These are phyloP conservation scores for Halocynthia roretzi DNA, from an alignment of 23 tunicate genomes.

Conservation along the genomic window DNA sequence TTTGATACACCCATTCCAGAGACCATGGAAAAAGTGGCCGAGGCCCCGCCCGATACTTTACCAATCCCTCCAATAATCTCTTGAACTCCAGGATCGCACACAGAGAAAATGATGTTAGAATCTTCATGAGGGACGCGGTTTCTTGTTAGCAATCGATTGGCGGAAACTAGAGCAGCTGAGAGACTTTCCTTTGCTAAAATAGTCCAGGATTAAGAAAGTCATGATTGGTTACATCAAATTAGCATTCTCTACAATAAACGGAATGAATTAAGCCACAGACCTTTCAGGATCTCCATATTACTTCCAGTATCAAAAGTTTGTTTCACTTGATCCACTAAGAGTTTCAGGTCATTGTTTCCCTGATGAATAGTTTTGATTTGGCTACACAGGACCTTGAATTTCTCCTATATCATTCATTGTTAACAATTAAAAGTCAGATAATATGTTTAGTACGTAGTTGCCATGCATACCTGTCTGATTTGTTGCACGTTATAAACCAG, in stretches of 20 bases:
- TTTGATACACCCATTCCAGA: not conserved
- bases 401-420: slow-evolving; percentile 20
- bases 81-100: slow-evolving; percentile 32
- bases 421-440: not conserved
- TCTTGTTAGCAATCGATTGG: slow-evolving; percentile 3
- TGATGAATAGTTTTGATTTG: slow-evolving; percentile 31
- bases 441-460: not conserved
- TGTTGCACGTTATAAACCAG: slow-evolving; percentile 54
- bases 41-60: slow-evolving; percentile 6
- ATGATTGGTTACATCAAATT: not conserved
- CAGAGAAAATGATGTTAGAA: slow-evolving; percentile 37
- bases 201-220: not conserved
- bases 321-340: slow-evolving; percentile 36
- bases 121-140: slow-evolving; percentile 45
- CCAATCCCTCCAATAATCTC: slow-evolving; percentile 12
- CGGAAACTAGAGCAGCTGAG: slow-evolving; percentile 9
- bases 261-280: not conserved
- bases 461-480: slow-evolving; percentile 30
- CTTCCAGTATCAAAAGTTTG: slow-evolving; percentile 29
- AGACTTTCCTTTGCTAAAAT: slow-evolving; percentile 58
- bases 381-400: slow-evolving; percentile 28
- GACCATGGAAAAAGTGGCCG: slow-evolving; percentile 8
- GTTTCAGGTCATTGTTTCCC: slow-evolving; percentile 32
- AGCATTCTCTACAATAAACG: not conserved
- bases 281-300: slow-evolving; percentile 40